phyloP scores from a whole-genome alignment of 2,113 vertebrate species.

The Chrysochloris asiatica region DNA sequence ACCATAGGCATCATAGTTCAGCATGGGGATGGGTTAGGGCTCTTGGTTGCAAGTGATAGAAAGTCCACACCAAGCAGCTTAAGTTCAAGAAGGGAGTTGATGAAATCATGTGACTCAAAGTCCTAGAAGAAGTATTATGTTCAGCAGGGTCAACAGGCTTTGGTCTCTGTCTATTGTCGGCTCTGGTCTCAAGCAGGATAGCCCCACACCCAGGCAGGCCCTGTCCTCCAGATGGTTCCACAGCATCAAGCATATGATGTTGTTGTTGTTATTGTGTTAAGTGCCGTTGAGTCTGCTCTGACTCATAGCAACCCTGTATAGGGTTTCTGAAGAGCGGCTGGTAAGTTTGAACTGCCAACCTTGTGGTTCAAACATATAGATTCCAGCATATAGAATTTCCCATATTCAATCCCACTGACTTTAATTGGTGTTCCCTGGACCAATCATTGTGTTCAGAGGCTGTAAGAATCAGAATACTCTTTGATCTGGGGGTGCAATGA shows the following conservation, averaged over 20 bases:
- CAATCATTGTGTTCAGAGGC: not conserved
- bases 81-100: not conserved
- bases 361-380: too few species aligned
- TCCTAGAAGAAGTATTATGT: not conserved
- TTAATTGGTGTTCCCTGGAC: not conserved
- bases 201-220: not conserved
- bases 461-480: not conserved
- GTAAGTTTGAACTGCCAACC: too few species aligned
- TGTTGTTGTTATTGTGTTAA: too few species aligned
- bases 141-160: not conserved
- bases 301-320: too few species aligned
- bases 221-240: not conserved
- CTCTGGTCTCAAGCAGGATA: not conserved
- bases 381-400: accelerated
- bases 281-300: too few species aligned
- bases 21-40: not conserved
- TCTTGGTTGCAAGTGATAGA: not conserved
- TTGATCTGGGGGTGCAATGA: not conserved
- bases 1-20: not conserved
- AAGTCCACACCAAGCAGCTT: not conserved
- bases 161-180: not conserved
- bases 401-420: not conserved
- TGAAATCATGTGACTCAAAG: too few species aligned
- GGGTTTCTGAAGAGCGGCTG: too few species aligned
- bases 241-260: not conserved